Evolutionary conservation across 2,797 vertebrate species (phyloP), one percentile per base, ranked within the genome.

Genomic region (Lepus townsendii): DNA sequence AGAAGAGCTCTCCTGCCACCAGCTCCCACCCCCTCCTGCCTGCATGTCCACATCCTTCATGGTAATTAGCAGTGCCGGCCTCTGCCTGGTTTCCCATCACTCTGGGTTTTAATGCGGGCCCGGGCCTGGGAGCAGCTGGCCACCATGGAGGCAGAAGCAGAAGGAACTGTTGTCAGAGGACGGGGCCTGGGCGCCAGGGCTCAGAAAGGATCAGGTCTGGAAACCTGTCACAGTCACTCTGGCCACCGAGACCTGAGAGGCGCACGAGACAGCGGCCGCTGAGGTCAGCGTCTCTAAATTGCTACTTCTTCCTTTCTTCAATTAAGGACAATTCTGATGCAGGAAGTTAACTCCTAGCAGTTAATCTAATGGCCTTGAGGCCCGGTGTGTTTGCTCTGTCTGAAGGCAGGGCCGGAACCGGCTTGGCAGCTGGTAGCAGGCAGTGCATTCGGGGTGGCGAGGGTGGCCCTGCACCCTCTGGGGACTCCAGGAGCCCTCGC

Each of bases 271-370:
- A 8, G 42, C 42, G 90, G 71, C 65, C 77, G 80, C 57, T 22
- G 80, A 91, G 79, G 96, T 93, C 82, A 14, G n/a, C 1, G 1
- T 75, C 92, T 88, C 91, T 5, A 91, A 97, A 96, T 88, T 87
- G 86, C 88, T 96, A 90, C 78, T 88, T 97, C 85, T 83, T 95
- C 88, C 80, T 96, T 96, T 94, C 92, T 95, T 92, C 88, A 92
- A 19, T 54, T 88, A 96, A 90, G 72, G 88, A 85, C 5, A 2
- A 69, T 95, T 93, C 84, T 95, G 92, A 96, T 3, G 30, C 77
- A 87, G 62, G 88, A 96, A 95, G 92, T 93, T 79, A 95, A 93
- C 85, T 90, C 90, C 95, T 38, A 66, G 47, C 7, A 69, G 92
- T 96, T 94, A 92, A 95, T 95, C 60, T 79, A 94, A 93, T 47